Evolutionary conservation across 2,888 invertebrate genomes (phyloP).

Genomic region (Leptura quadrifasciata): DNA sequence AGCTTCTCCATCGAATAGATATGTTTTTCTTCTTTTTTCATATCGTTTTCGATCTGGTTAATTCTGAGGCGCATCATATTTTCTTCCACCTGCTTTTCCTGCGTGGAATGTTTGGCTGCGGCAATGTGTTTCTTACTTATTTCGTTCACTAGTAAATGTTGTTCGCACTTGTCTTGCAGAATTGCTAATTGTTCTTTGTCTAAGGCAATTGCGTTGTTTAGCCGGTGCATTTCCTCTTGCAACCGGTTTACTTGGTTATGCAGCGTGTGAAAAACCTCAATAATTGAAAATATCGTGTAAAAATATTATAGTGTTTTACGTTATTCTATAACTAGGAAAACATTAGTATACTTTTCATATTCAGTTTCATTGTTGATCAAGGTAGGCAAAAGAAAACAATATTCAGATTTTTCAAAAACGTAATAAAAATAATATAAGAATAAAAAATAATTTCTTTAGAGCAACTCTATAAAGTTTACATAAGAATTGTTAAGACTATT

Average conservation of each 20-base stretch:
- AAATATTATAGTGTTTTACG: too few species aligned
- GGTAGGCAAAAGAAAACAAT: too few species aligned
- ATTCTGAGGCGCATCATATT: constrained; percentile 82
- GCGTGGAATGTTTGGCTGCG: constrained; percentile 72
- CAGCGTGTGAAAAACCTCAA: constrained; percentile 65
- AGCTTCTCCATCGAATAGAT: constrained; percentile 83
- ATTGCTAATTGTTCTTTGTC: constrained; percentile 68
- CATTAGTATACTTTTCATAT: too few species aligned
- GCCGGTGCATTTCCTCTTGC: constrained; percentile 77
- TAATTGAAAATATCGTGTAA: constrained; percentile 14
- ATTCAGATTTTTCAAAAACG: too few species aligned
- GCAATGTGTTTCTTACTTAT: constrained; percentile 77
- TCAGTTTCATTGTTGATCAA: too few species aligned
- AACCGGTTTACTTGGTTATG: constrained; percentile 76
- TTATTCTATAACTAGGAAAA: too few species aligned
- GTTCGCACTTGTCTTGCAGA: constrained; percentile 75
- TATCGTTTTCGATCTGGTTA: constrained; percentile 80
- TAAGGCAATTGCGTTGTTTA: constrained; percentile 73
- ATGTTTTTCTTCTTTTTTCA: constrained; percentile 79
- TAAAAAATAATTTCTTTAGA: too few species aligned
- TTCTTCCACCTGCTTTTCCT: constrained; percentile 79
- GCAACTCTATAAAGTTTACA: too few species aligned
- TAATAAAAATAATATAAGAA: too few species aligned
- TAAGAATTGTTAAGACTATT: too few species aligned
- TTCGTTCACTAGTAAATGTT: constrained; percentile 76